phyloP scores from a whole-genome alignment of 2,888 invertebrate genomes.

The Hypomecis punctinalis region DNA sequence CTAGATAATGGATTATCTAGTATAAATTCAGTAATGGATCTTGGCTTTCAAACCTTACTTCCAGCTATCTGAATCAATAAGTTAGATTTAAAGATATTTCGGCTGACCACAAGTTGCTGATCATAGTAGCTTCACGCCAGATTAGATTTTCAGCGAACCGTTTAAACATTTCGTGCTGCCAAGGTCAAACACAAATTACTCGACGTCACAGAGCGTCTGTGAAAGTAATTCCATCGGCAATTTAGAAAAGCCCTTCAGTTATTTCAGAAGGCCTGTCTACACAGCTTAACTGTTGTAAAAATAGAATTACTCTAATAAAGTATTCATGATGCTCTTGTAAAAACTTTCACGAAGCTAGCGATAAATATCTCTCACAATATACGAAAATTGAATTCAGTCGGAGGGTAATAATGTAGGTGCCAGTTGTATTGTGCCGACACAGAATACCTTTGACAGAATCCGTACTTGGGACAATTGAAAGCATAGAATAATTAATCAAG shows the following conservation, averaged over 20 bases:
- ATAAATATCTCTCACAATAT: slow-evolving; percentile 41
- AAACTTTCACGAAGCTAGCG: slow-evolving; percentile 30
- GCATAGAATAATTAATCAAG: too few species aligned
- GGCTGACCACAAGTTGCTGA: too few species aligned
- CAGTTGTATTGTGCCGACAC: slow-evolving; percentile 57
- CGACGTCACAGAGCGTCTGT: slow-evolving; percentile 21
- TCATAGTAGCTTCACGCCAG: too few species aligned
- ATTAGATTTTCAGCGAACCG: too few species aligned
- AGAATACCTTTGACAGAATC: too few species aligned
- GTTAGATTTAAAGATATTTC: too few species aligned
- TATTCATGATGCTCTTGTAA: slow-evolving; percentile 33
- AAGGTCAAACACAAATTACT: slow-evolving; percentile 34
- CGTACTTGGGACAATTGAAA: too few species aligned
- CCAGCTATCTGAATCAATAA: too few species aligned
- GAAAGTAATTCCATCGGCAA: slow-evolving; percentile 28
- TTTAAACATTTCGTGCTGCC: neutral
- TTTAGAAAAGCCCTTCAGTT: slow-evolving; percentile 28
- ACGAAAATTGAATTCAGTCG: slow-evolving; percentile 58
- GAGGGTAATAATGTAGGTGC: slow-evolving; percentile 51
- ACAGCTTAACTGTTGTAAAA: slow-evolving; percentile 7
- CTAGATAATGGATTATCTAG: too few species aligned
- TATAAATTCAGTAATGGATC: too few species aligned
- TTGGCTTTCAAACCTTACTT: too few species aligned
- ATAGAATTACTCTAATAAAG: slow-evolving; percentile 18
- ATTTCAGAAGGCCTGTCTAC: slow-evolving; percentile 19